These are phyloP conservation scores for Platyscapa corneri DNA, from an alignment of 1,140 invertebrate species.

Conservation along the genomic window DNA sequence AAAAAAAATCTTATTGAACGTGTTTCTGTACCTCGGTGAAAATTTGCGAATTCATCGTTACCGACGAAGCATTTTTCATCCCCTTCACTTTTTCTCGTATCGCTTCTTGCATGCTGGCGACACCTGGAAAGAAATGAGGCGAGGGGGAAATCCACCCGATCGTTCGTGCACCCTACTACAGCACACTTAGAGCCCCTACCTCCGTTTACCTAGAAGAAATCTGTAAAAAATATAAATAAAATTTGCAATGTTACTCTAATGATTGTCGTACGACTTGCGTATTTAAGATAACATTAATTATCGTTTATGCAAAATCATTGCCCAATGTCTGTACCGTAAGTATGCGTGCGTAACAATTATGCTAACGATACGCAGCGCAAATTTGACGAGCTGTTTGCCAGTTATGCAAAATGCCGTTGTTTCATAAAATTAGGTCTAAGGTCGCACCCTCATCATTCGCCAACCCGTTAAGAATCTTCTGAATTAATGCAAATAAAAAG, in stretches of 20 bases:
- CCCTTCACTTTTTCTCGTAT: conserved; percentile 31
- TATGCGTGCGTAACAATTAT: neutral
- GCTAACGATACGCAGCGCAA: neutral
- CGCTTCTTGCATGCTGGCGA: conserved; percentile 48
- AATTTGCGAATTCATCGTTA: conserved; percentile 44
- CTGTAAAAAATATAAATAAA: conserved; percentile 6
- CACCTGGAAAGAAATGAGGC: conserved; percentile 35
- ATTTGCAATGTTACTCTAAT: neutral
- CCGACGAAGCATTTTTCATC: conserved; percentile 49
- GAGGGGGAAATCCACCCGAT: conserved; percentile 26
- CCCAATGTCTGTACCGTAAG: neutral
- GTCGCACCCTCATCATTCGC: neutral
- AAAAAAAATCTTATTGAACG: conserved; percentile 1
- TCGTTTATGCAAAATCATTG: too few relatives aligned
- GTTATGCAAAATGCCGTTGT: neutral
- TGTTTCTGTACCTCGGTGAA: conserved; percentile 27
- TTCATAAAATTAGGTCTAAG: neutral
- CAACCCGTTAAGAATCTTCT: neutral
- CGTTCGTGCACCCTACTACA: neutral
- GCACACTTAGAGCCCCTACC: neutral
- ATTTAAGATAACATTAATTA: too few relatives aligned
- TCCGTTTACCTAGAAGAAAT: neutral
- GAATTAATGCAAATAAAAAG: neutral
- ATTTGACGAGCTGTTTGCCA: neutral
- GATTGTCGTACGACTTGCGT: neutral